Conservation (phyloP, 2,888 invertebrate species). For the Drosophila cognata region DNA sequence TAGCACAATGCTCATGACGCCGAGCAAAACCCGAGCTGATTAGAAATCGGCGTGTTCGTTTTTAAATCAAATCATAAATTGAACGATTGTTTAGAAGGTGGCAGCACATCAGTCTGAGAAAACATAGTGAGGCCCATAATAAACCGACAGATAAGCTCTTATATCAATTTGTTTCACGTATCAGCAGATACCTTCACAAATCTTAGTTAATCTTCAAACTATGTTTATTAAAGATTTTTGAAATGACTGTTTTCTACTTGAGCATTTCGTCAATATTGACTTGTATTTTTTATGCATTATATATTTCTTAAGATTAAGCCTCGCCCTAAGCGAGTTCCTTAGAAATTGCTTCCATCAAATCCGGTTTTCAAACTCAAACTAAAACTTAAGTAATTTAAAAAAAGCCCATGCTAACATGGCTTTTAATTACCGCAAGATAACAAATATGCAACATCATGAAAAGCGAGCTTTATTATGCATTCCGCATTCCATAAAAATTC, state of each 20-base stretch:
- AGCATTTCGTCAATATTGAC: background rate
- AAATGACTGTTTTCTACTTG: background rate
- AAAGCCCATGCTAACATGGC: background rate
- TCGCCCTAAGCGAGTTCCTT: background rate
- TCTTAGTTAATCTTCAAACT: background rate
- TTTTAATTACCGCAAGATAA: background rate
- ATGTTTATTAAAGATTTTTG: background rate
- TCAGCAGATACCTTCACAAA: slow-evolving; percentile 2
- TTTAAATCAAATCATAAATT: slow-evolving; percentile 37
- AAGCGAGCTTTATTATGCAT: background rate
- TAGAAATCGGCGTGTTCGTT: slow-evolving; percentile 7
- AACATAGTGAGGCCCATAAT: slow-evolving; percentile 20
- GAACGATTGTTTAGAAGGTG: slow-evolving; percentile 18
- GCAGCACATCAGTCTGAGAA: slow-evolving; percentile 20
- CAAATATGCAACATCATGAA: background rate
- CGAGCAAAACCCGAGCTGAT: background rate
- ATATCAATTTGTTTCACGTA: slow-evolving; percentile 6
- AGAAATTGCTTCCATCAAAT: background rate
- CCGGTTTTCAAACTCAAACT: background rate
- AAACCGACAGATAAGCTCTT: slow-evolving; percentile 42
- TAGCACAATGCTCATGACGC: slow-evolving; percentile 1
- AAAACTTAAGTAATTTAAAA: background rate
- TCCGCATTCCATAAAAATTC: background rate
- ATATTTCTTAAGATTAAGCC: background rate
- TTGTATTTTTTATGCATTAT: background rate